Percentiles rank a stretch among this genome's conserved stretches.
Conservation (phyloP, 2,888 invertebrate species). For the Plagodis pulveraria region DNA sequence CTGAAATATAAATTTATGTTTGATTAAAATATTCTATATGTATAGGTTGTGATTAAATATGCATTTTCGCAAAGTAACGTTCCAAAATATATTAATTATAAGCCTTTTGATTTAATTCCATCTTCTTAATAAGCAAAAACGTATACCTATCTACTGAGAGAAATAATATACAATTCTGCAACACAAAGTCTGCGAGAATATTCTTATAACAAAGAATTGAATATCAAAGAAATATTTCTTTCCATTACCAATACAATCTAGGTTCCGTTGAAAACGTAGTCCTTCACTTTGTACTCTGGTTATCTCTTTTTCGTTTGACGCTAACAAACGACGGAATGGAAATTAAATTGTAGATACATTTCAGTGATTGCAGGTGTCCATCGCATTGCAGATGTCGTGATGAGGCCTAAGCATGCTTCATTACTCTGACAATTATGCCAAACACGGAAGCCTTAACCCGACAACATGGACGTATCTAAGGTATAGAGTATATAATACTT, state of each 20-base stretch:
- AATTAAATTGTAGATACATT: not conserved
- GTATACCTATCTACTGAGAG: not conserved
- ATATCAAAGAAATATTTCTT: slow-evolving; percentile 5
- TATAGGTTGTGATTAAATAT: too few species aligned
- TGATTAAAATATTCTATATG: too few species aligned
- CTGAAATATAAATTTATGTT: too few species aligned
- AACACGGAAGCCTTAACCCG: slow-evolving; percentile 5
- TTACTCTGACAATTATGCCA: slow-evolving; percentile 16
- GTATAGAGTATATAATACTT: not conserved
- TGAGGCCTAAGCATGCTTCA: slow-evolving; percentile 10
- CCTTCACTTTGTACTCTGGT: slow-evolving; percentile 2
- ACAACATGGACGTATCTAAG: slow-evolving; percentile 6
- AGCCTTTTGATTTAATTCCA: too few species aligned
- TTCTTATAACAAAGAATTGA: slow-evolving; percentile 3
- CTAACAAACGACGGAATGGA: slow-evolving; percentile 1
- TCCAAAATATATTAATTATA: too few species aligned
- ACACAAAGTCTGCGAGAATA: not conserved
- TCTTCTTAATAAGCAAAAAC: not conserved
- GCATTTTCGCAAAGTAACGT: too few species aligned
- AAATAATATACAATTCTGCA: not conserved
- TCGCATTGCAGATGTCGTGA: slow-evolving; percentile 13
- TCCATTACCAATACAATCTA: slow-evolving; percentile 4
- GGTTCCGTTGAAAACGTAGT: slow-evolving; percentile 2
- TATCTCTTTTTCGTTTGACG: slow-evolving; percentile 1
- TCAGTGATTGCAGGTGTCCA: slow-evolving; percentile 3